These are phyloP conservation scores for Drosophila formosana DNA, from an alignment of 2,888 invertebrate genomes.

Conservation along the genomic window DNA sequence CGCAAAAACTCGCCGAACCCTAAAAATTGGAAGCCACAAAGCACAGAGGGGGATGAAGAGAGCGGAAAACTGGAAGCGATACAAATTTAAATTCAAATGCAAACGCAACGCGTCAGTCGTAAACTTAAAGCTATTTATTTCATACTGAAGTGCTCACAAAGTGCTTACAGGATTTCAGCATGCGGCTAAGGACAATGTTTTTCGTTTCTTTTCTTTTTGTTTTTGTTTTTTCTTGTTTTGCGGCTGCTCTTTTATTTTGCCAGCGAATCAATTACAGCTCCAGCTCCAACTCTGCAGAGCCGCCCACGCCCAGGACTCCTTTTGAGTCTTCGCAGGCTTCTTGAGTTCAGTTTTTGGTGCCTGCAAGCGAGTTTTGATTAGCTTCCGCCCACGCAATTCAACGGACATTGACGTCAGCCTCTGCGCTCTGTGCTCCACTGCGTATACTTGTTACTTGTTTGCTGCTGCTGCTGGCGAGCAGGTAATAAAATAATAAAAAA, in stretches of 20 bases:
- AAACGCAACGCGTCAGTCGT: conserved; percentile 62
- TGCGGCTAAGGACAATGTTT: conserved; percentile 41
- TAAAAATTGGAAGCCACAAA: conserved; percentile 10
- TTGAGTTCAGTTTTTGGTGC: conserved; percentile 27
- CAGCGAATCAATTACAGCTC: conserved; percentile 67
- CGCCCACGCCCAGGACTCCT: background rate
- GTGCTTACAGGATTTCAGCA: conserved; percentile 28
- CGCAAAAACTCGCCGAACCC: conserved; percentile 30
- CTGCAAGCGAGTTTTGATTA: conserved; percentile 76
- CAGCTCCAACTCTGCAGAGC: background rate
- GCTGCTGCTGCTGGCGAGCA: conserved; percentile 35
- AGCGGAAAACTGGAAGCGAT: background rate
- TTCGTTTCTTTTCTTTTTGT: conserved; percentile 28
- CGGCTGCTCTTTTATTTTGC: conserved; percentile 30
- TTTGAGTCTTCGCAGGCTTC: conserved; percentile 25
- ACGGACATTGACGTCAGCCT: conserved; percentile 48
- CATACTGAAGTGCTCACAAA: conserved; percentile 25
- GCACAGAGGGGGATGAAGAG: background rate
- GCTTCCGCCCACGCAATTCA: conserved; percentile 64
- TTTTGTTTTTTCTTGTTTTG: conserved; percentile 16
- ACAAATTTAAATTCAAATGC: conserved; percentile 49
- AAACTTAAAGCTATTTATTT: conserved; percentile 71
- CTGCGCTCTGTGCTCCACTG: too few relatives aligned
- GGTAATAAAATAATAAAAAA: conserved; percentile 73
- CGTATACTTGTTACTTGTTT: too few relatives aligned